Base-by-base conservation (phyloP, 2,113 vertebrate species). In the Galbula dea region DNA sequence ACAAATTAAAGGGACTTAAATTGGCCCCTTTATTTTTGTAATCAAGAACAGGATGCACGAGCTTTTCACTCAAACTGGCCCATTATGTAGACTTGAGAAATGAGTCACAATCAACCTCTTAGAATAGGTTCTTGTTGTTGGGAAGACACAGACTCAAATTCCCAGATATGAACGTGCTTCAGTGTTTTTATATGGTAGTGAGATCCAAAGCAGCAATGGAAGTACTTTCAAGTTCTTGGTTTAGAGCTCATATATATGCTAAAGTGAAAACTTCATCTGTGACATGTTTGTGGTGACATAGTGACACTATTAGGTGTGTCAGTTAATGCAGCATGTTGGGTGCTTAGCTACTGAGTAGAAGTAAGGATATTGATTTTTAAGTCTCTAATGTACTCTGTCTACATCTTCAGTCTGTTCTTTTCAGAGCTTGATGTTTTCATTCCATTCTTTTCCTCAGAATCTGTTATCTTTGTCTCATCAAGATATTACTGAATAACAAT, bases 11-110 rank as follows among this genome's bases (percentile, higher is more conserved):
- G 3, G 7, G 3, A 34, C 41, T 62, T 85, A 34, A 82, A 55
- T 29, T 73, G 51, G 10, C 37, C 37, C 29, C 19, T 80, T 84
- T 83, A 68, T 51, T 93, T 94, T 88, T 85, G 16, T 94, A 92
- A 94, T 95, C 87, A 89, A 78, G 93, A 87, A 94, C 71, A 95
- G 93, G 87, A 94, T 95, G 85, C 84, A 74, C 51, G 59, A 89
- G 63, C 68, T 88, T 86, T 81, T 51, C 66, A 59, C 36, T 88
- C 65, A 77, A 12, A 74, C 68, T 20, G n/a, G 48, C 52, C 86
- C 34, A 57, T 80, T 88, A 78, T 74, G 65, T 77, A 55, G 67
- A 27, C 59, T 62, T 67, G 87, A 95, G 93, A 89, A 96, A 92
- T 95, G 93, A 95, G 59, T 96, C 94, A 94, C 1, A 3, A 36